Evolutionary conservation across 2,113 vertebrate genomes (phyloP).

Genomic region (Cepphus grylle): DNA sequence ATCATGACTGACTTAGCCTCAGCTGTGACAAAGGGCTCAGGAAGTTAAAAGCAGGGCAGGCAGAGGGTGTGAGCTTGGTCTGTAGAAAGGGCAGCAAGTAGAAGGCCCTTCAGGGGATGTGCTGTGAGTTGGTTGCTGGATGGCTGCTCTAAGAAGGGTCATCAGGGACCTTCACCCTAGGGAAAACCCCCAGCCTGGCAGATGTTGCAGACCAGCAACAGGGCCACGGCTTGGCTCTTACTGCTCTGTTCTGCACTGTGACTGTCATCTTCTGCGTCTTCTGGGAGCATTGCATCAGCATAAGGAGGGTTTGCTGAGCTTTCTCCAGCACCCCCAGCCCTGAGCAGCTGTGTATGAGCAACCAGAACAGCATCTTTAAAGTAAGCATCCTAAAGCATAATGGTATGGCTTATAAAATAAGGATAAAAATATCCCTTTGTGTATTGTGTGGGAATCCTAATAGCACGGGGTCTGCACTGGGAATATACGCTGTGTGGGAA

Average conservation of each 20-base stretch:
- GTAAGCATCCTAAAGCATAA: neutral
- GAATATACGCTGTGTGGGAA: neutral
- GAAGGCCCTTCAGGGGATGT: neutral
- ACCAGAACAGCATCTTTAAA: neutral
- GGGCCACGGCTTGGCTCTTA: neutral
- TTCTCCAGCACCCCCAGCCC: neutral
- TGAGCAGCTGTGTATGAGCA: neutral
- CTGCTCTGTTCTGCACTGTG: neutral
- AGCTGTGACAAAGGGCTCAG: neutral
- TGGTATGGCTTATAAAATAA: neutral
- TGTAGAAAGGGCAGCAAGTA: neutral
- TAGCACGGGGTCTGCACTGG: neutral
- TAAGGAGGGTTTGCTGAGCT: neutral
- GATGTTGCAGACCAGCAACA: neutral
- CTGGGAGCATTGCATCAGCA: neutral
- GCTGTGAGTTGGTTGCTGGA: neutral
- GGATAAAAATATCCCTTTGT: neutral
- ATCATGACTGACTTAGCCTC: neutral
- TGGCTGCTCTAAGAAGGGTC: neutral
- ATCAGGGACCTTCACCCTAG: rapidly evolving
- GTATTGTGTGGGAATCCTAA: neutral
- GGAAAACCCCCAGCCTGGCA: neutral
- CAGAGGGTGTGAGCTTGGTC: neutral
- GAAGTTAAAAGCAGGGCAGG: neutral
- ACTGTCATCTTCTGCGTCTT: neutral